Base-by-base conservation (phyloP, 2,113 vertebrate genomes). In the Hiodon tergisus region DNA sequence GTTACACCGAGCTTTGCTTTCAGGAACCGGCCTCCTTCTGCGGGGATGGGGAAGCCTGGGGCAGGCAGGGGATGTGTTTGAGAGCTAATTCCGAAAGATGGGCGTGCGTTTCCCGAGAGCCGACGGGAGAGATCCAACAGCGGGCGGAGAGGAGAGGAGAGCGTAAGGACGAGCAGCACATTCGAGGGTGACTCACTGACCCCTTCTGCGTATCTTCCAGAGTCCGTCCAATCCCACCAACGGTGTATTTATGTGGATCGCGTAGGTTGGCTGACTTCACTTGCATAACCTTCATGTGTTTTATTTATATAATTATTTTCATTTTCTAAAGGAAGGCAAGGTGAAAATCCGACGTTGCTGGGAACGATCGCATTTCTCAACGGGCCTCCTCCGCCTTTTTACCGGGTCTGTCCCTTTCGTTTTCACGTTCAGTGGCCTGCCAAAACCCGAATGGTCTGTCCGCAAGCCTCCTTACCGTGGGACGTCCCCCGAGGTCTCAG, bases 111-210 rank as follows among this genome's bases (percentile, higher is more conserved):
- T 31, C 1, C 17, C 69, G 6, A 9, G 14, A 13, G 5, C 69
- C 58, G 46, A 59, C 58, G 55, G 11, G 53, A 10, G 2, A 46
- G 31, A 13, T 57, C 6, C 1, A 31, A 55, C 16, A 4, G 46
- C 46, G 70, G 48, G 65, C 31, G 3, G 65, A 71, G 54, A 52
- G 3, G 65, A 71, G 54, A 52, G 57, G 53, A 52, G 31, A 60
- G 60, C 16, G 55, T 31, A 47, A n/a, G 13, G 69, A 50, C 6
- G 55, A 31, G 54, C 6, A 59, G 14, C 46, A 4, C 10, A 71
- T 71, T 5, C 31, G n/a, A 71, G 70, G 55, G 55, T 71, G 70
- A 71, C 6, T 71, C 70, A 59, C n/a, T 71, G 70, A 71, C 70
- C 70, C 70, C 60, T 52, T 31, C 70, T 71, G 31, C 14, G 70